Evolutionary conservation across 2,797 vertebrate species (phyloP).

Genomic region (Pristis pectinata): DNA sequence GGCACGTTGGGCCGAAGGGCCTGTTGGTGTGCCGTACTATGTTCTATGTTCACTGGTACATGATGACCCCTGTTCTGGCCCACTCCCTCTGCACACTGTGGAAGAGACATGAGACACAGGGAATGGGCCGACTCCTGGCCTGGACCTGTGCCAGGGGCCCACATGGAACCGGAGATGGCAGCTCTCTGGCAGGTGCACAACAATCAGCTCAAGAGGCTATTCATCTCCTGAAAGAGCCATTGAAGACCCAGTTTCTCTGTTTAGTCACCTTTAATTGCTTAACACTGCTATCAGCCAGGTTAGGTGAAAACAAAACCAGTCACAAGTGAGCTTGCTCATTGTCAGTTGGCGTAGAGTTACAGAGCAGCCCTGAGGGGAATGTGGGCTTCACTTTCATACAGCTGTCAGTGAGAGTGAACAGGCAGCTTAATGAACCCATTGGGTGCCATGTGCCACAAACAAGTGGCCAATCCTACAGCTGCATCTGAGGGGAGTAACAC

Average conservation of each 20-base stretch:
- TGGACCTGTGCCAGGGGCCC: not conserved
- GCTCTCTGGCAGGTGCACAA: not conserved
- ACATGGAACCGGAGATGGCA: not conserved
- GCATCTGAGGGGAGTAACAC: not conserved
- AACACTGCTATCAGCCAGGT: not conserved
- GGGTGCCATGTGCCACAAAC: not conserved
- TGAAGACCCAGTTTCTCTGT: not conserved
- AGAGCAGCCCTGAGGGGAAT: not conserved
- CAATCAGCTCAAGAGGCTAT: not conserved
- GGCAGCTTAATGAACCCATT: not conserved
- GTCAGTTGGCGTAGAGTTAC: not conserved
- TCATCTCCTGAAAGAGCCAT: not conserved
- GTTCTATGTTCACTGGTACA: too few relatives aligned
- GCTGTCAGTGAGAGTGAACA: not conserved
- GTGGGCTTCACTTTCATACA: not conserved
- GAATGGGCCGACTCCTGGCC: not conserved
- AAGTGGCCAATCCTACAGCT: not conserved
- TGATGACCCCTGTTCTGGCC: not conserved
- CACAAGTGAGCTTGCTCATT: not conserved
- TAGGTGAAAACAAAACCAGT: not conserved
- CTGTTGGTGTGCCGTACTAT: too few relatives aligned
- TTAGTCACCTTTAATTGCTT: constrained; percentile 25
- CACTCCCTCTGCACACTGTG: not conserved
- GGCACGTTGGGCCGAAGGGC: too few relatives aligned
- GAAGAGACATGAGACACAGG: not conserved